Percentiles rank a stretch among this genome's conserved stretches.
Evolutionary conservation across 1,140 invertebrate species (phyloP).

Genomic region (Drosophila tropicalis): DNA sequence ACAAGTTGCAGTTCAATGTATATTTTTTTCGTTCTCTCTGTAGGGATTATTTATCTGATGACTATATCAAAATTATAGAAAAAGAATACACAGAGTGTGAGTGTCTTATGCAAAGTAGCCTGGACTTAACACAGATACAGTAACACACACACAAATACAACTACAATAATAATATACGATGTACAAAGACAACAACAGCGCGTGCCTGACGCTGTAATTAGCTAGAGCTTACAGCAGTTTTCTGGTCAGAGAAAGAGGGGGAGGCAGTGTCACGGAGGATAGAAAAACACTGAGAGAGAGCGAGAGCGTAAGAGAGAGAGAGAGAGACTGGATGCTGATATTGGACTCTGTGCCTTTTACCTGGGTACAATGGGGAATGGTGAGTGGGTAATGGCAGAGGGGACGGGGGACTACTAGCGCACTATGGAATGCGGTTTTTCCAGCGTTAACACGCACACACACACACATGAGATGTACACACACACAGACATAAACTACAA

Average conservation of each 20-base stretch:
- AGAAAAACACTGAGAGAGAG: not conserved
- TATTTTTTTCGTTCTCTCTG: constrained; percentile 12
- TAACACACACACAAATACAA: constrained; percentile 4
- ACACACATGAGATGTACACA: constrained; percentile 17
- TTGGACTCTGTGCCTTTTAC: constrained; percentile 32
- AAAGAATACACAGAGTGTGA: constrained; percentile 2
- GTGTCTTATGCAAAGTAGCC: constrained; percentile 59
- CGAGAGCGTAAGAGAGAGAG: not conserved
- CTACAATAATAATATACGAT: not conserved
- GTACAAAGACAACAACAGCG: constrained; percentile 41
- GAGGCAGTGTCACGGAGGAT: not conserved
- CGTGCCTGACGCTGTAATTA: constrained; percentile 77
- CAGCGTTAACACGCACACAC: constrained; percentile 57
- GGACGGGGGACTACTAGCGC: constrained; percentile 42
- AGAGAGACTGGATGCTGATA: constrained; percentile 42
- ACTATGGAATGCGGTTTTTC: constrained; percentile 80
- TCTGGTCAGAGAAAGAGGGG: not conserved
- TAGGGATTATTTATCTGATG: constrained; percentile 53
- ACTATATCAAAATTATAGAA: constrained; percentile 73
- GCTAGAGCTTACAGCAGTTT: constrained; percentile 53
- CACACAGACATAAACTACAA: not conserved
- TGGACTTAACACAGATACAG: constrained; percentile 16
- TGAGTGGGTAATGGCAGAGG: not conserved
- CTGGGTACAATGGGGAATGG: not conserved
- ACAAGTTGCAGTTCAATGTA: constrained; percentile 41